A percentile compares a stretch with the other conserved stretches of the same genome.
Conservation (phyloP, 1,140 invertebrate species). For the Manduca sexta region DNA sequence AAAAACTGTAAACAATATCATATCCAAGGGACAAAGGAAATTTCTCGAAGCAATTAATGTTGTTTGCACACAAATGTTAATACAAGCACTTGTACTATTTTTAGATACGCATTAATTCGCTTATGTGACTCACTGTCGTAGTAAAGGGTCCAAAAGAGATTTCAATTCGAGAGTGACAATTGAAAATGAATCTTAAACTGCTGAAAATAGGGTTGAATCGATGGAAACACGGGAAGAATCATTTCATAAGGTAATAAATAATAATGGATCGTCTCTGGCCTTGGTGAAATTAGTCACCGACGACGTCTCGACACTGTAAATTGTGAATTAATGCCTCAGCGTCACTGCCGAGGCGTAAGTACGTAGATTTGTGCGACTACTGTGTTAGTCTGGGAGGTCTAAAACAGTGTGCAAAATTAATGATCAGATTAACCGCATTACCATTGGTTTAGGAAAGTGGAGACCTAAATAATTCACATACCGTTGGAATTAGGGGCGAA, state of each 20-base stretch:
- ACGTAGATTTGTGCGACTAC: too few relatives aligned
- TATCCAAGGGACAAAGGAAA: conserved; percentile 4
- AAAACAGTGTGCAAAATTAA: too few relatives aligned
- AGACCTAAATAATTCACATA: too few relatives aligned
- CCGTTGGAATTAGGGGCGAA: too few relatives aligned
- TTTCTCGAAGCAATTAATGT: conserved; percentile 11
- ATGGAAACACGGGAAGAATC: conserved; percentile 23
- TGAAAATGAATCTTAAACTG: conserved; percentile 26
- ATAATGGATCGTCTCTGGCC: conserved; percentile 66
- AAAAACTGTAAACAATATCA: too few relatives aligned
- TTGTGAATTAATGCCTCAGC: conserved; percentile 43
- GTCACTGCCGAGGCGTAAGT: conserved; percentile 12
- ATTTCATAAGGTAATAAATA: conserved; percentile 69
- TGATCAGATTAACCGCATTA: too few relatives aligned
- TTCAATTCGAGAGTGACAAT: conserved; percentile 20
- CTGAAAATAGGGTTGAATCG: conserved; percentile 27
- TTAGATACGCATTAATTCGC: conserved; percentile 47
- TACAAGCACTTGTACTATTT: conserved; percentile 40
- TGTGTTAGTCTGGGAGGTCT: too few relatives aligned
- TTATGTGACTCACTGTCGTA: conserved; percentile 52
- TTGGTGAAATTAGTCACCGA: conserved; percentile 62
- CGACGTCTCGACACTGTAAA: conserved; percentile 47
- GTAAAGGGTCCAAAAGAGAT: conserved; percentile 57
- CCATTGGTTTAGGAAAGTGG: too few relatives aligned
- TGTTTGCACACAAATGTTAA: conserved; percentile 16